A percentile compares a stretch with the other conserved stretches of the same genome.
These are phyloP conservation scores for Oxyura jamaicensis DNA, from an alignment of 2,113 vertebrate species.

Conservation along the genomic window DNA sequence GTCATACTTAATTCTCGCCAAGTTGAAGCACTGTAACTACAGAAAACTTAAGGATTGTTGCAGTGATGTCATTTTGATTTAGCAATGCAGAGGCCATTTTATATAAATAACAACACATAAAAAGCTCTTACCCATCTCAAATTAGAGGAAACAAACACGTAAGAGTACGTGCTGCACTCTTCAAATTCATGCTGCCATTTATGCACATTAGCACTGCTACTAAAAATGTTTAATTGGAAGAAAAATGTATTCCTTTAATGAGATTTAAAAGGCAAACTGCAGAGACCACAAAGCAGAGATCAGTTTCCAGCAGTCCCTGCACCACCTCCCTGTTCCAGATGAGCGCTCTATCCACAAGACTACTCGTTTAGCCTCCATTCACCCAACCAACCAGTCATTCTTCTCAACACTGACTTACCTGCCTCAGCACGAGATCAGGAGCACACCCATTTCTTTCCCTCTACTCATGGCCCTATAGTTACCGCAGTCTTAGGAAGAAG, in stretches of 20 bases:
- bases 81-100: slow-evolving; percentile 22
- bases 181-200: not conserved
- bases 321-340: not conserved
- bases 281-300: not conserved
- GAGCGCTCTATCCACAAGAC: not conserved
- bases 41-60: not conserved
- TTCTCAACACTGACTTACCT: not conserved
- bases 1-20: slow-evolving; percentile 15
- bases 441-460: not conserved
- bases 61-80: slow-evolving; percentile 2
- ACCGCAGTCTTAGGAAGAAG: not conserved
- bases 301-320: not conserved
- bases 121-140: not conserved
- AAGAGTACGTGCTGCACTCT: not conserved
- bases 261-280: not conserved
- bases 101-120: not conserved
- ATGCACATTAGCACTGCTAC: not conserved
- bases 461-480: not conserved
- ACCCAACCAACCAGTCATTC: not conserved
- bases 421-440: not conserved
- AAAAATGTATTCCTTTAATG: not conserved
- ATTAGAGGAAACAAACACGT: not conserved
- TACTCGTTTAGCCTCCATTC: not conserved
- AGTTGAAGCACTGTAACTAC: not conserved
- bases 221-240: not conserved